A percentile compares a stretch with the other conserved stretches of the same genome.
Evolutionary conservation across 2,797 vertebrate genomes (phyloP).

Genomic region (Muraenolepis orangiensis): DNA sequence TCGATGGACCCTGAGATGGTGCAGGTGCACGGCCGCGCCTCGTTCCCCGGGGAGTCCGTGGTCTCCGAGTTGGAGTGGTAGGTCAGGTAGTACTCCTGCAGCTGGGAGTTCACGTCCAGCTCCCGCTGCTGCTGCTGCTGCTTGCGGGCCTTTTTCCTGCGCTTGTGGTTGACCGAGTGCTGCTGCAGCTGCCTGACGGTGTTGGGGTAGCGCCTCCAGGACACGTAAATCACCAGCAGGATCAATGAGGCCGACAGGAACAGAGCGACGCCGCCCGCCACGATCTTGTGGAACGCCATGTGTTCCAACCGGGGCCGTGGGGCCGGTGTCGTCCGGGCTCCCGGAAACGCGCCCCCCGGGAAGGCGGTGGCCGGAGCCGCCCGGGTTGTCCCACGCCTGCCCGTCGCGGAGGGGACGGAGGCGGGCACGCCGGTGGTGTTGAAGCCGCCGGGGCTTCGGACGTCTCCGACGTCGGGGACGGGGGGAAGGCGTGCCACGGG

Average conservation of each 20-base stretch:
- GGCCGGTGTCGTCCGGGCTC: constrained; percentile 45
- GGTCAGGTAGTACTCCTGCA: constrained; percentile 98
- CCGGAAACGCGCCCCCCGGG: constrained; percentile 17
- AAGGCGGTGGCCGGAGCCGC: constrained; percentile 18
- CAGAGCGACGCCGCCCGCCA: constrained; percentile 93
- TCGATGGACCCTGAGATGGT: constrained; percentile 96
- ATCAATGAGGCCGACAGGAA: constrained; percentile 95
- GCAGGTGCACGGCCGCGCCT: constrained; percentile 91
- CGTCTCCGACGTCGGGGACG: constrained; percentile 55
- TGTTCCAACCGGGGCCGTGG: constrained; percentile 88
- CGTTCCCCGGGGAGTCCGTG: constrained; percentile 90
- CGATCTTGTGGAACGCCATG: constrained; percentile 95
- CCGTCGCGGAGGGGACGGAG: constrained; percentile 58
- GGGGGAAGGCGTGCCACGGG: constrained; percentile 53
- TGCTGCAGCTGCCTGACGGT: constrained; percentile 94
- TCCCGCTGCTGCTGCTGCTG: too few relatives aligned
- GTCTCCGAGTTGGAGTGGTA: constrained; percentile 94
- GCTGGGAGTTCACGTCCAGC: constrained; percentile 89
- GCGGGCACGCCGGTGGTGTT: constrained; percentile 70
- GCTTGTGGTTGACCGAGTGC: constrained; percentile 89
- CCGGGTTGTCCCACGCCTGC: constrained; percentile 52
- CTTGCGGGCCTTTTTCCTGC: constrained; percentile 86
- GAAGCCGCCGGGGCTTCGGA: constrained; percentile 69
- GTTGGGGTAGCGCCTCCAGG: constrained; percentile 93
- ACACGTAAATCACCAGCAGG: constrained; percentile 93